Evolutionary conservation across 53 echinoderm and acorn worm genomes (phyloP), one percentile per base, ranked within the genome.

Genomic region (Luidia sarsii): DNA sequence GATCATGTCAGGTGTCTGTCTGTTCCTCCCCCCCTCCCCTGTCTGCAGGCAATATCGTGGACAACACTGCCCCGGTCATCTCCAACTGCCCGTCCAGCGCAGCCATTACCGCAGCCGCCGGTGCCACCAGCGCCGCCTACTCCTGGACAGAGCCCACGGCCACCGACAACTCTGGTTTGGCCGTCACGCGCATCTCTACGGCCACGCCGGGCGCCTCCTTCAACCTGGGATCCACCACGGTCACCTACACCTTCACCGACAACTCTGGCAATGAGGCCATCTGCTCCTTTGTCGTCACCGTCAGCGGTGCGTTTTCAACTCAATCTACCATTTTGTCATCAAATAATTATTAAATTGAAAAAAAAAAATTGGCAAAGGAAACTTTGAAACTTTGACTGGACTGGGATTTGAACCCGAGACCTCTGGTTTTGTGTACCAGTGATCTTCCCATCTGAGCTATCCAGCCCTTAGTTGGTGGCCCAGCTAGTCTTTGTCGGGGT

Each of bases 201-300:
- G 68, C 41, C 9, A 21, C 43, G 3, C 64, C 81, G 13, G 89
- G 85, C 16, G 25, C 37, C 13, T 80, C 74, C 70, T 92, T 89
- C 64, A 20, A 49, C 48, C 16, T 89, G 3, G 92, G 92, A 7
- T 10, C 60, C 55, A 92, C 89, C 0, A 85, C 85, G n/a, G 92
- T 92, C 46, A 64, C 61, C 18, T 92, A 92, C 83, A 92, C 86
- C 11, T 92, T 92, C 65, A 89, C 71, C 8, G 92, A 92, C 53
- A 65, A 50, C 53, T 35, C 71, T 18, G 71, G 52, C 29, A 71
- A 71, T 29, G 32, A 32, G 18, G 71, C 71, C 14, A 7, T 18
- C 8, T 71, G 71, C 36, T 3, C 22, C 5, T 71, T 71, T 35
- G 29, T 19, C 15, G 71, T 71, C 3, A 34, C 20, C 0, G 53